Base-by-base conservation (phyloP, 2,113 vertebrate genomes). In the Ophthalmolycus amberensis region DNA sequence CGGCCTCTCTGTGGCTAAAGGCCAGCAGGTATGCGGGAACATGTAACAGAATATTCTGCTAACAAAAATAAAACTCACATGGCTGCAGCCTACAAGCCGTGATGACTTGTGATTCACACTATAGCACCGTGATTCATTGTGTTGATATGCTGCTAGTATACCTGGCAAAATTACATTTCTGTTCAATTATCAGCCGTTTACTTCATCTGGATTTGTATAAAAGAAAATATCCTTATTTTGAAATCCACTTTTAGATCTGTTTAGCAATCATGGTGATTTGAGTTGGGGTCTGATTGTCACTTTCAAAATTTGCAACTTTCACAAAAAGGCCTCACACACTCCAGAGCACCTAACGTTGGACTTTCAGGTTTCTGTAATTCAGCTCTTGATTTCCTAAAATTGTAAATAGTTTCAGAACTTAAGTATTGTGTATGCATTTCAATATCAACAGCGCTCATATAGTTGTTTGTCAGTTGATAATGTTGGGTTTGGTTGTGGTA, bases 31-130 rank as follows among this genome's bases (percentile, higher is more conserved):
- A 63, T 48, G 0, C 8, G 64, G 79, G 77, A 60, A 81, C 58
- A 75, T 54, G 58, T 74, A 79, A 88, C 80, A 75, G 54, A 83
- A 58, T 27, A 75, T 63, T 75, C 77, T 25, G 25, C 25, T 14
- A 15, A 63, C 25, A 68, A 59, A 81, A 65, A 73, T 46, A 80
- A 80, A 78, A 46, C 18, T 62, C 4, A 25, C 46, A 73, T 32
- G 29, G 40, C 54, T 65, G 80, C 10, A 32, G 18, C 7, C 27
- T 25, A 52, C 37, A 40, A 34, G 1, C 11, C 22, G 27, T 63
- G n/a, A 72, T 38, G 32, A 40, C 65, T 50, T 65, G 34, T 25
- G 11, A 69, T 22, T 37, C 1, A 58, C 9, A 54, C 3, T 3
- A 9, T 14, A 42, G 6, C n/a, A 32, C 6, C 5, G 9, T 2